These are phyloP conservation scores for Plagodis dolabraria DNA, from an alignment of 2,888 invertebrate species.

Conservation along the genomic window DNA sequence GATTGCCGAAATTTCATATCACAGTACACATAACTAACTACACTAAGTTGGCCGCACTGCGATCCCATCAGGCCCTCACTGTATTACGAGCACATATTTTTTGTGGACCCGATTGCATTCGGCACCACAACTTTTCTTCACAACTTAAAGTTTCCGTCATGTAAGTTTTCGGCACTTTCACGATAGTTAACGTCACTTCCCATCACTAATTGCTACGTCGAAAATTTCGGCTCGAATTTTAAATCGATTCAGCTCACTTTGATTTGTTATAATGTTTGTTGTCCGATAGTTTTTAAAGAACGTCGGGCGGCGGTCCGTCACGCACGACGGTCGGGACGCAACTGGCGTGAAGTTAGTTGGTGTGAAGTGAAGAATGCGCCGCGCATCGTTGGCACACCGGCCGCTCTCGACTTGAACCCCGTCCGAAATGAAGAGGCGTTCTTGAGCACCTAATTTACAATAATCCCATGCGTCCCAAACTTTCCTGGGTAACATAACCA, in stretches of 20 bases:
- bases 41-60: constrained; percentile 76
- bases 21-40: constrained; percentile 83
- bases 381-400: constrained; percentile 83
- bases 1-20: constrained; percentile 80
- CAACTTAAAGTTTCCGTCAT: constrained; percentile 79
- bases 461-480: constrained; percentile 58
- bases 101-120: constrained; percentile 74
- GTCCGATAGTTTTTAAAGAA: constrained; percentile 69
- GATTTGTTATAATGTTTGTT: constrained; percentile 72
- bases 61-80: constrained; percentile 83
- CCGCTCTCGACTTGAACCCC: constrained; percentile 69
- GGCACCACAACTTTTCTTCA: constrained; percentile 76
- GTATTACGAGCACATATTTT: constrained; percentile 77
- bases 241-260: constrained; percentile 67
- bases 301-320: constrained; percentile 67
- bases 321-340: constrained; percentile 65
- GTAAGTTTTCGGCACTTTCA: constrained; percentile 54
- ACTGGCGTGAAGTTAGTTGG: constrained; percentile 80
- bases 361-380: constrained; percentile 80
- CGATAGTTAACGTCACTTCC: constrained; percentile 53
- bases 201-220: constrained; percentile 59
- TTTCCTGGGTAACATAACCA: constrained; percentile 75
- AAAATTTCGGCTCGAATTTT: constrained; percentile 50
- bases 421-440: constrained; percentile 65
- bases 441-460: constrained; percentile 58